A percentile compares a stretch with the other conserved stretches of the same genome.
These are phyloP conservation scores for Ceratoteleas bidentatus DNA, from an alignment of 1,140 invertebrate species.

Conservation along the genomic window DNA sequence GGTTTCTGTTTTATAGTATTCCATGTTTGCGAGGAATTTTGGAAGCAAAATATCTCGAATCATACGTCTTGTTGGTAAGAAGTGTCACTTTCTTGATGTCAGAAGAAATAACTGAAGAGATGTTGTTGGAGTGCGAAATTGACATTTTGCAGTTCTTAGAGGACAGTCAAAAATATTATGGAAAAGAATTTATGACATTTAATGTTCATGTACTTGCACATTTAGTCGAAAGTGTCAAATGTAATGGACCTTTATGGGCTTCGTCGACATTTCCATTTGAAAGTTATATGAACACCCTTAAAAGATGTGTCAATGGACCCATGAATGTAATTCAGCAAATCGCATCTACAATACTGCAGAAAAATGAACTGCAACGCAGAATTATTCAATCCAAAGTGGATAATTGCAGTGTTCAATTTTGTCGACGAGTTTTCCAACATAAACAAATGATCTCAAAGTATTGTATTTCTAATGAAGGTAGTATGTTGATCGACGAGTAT, in stretches of 20 bases:
- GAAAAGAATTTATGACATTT: constrained; percentile 41
- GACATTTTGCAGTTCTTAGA: constrained; percentile 47
- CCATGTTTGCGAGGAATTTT: constrained; percentile 56
- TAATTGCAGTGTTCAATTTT: too few relatives aligned
- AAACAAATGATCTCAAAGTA: too few relatives aligned
- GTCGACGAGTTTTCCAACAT: too few relatives aligned
- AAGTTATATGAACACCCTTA: constrained; percentile 31
- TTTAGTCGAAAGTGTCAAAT: constrained; percentile 27
- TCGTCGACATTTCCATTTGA: constrained; percentile 56
- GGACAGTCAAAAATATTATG: constrained; percentile 46
- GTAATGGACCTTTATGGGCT: constrained; percentile 49
- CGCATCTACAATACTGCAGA: constrained; percentile 2
- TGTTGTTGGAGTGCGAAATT: constrained; percentile 34
- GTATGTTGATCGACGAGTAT: background rate
- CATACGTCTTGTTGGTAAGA: constrained; percentile 47
- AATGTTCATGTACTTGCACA: constrained; percentile 50
- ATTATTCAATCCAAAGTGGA: background rate
- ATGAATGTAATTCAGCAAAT: constrained; percentile 49
- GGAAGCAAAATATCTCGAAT: constrained; percentile 27
- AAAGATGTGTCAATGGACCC: constrained; percentile 30
- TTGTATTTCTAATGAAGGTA: background rate
- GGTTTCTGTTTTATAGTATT: constrained; percentile 57
- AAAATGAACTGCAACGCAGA: constrained; percentile 1
- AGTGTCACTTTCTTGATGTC: constrained; percentile 31
- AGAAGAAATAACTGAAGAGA: constrained; percentile 24